A percentile compares a stretch with the other conserved stretches of the same genome.
phyloP scores from a whole-genome alignment of 2,113 vertebrate species.

The Notechis scutatus region DNA sequence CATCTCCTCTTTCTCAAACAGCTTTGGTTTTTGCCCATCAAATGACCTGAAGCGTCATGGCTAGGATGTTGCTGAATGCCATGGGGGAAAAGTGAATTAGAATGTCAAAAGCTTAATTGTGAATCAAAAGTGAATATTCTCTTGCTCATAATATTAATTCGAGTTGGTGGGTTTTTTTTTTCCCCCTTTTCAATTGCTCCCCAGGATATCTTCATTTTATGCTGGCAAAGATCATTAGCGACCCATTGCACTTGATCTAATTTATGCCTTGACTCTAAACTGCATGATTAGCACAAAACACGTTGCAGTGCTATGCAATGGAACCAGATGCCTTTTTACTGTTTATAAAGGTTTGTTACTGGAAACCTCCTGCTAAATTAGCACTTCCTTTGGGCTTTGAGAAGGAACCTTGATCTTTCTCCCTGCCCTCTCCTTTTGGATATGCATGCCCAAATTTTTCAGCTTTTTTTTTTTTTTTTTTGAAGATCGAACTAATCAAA shows the following conservation, averaged over 20 bases:
- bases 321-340: background rate
- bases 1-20: background rate
- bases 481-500: background rate
- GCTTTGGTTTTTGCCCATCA: background rate
- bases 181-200: background rate
- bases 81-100: background rate
- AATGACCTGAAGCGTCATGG: background rate
- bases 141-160: conserved; percentile 21
- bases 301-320: background rate
- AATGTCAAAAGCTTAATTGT: conserved; percentile 28
- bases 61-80: background rate
- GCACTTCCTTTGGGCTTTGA: background rate
- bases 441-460: background rate
- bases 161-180: background rate
- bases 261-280: background rate
- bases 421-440: background rate
- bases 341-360: background rate
- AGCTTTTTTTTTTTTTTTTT: background rate
- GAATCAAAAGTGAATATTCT: conserved; percentile 13
- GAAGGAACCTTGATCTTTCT: background rate
- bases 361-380: background rate
- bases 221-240: conserved; percentile 17
- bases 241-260: conserved; percentile 9
- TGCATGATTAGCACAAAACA: background rate
- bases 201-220: conserved; percentile 14